Base-by-base conservation (phyloP, 2,888 invertebrate genomes). In the Camptogramma bilineatum region DNA sequence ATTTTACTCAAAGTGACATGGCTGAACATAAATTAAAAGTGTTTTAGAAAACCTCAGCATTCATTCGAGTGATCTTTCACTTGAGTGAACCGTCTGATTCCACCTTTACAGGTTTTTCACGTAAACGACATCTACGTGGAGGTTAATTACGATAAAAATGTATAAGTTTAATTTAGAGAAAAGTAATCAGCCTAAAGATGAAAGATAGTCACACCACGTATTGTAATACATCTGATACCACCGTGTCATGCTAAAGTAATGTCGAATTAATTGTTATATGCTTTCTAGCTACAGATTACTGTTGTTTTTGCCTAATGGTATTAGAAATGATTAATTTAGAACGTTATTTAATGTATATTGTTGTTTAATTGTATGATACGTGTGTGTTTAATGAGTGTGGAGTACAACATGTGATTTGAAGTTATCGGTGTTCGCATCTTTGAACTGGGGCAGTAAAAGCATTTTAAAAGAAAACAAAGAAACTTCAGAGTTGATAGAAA, bases 251-350 rank as follows among this genome's bases (percentile, higher is more conserved):
- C 77, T 75, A 70, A 74, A 66, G 77, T 75, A 77, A 82, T 78
- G 78, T 73, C 74, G 75, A 81, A 85, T 82, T 85, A 85, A 86
- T 83, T 83, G 81, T 78, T 73, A 61, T 75, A 85, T 83, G 87
- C 87, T 87, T 85, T 88, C 88, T 87, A 73, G 53, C 47, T 55
- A 65, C 75, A 56, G 54, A 59, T 69, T 59, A 62, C 59, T 62
- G 57, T 62, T 66, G 66, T 66, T 66, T 65, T 54, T 66, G 51
- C 46, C 61, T 65, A 65, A 62, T 66, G 57, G 58, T 50, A 61
- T 65, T 61, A 57, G 47, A 39, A 66, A 66, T 57, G 24, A 62
- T 65, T 65, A 61, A 65, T 66, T 62, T 62, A 51, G 58, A 66
- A 31, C 53, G 47, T 50, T 56, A 48, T 61, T 65, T 65, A 56